Percentiles rank a stretch among this genome's conserved stretches.
phyloP scores from a whole-genome alignment of 2,888 invertebrate genomes.

The Drosophila multiciliata region DNA sequence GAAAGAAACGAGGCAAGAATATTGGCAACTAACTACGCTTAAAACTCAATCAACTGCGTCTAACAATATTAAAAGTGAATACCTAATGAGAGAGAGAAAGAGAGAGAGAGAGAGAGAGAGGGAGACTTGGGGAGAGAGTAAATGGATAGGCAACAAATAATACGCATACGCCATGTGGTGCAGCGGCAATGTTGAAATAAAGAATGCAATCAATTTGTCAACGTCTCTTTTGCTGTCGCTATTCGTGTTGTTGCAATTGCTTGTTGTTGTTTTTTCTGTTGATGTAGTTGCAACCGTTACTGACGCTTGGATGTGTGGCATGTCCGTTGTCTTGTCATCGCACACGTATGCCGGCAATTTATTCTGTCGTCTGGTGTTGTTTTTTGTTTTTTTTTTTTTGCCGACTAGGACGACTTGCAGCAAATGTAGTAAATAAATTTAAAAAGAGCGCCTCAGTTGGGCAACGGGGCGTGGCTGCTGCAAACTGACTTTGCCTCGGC shows the following conservation, averaged over 20 bases:
- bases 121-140: not conserved
- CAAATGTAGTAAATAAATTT: conserved; percentile 72
- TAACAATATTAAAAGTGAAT: conserved; percentile 70
- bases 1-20: conserved; percentile 34
- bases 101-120: not conserved
- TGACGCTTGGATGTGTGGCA: conserved; percentile 28
- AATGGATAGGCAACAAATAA: conserved; percentile 26
- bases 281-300: conserved; percentile 32
- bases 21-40: conserved; percentile 70
- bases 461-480: conserved; percentile 39
- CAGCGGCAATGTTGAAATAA: conserved; percentile 63
- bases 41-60: conserved; percentile 79
- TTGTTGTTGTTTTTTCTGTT: conserved; percentile 17
- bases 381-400: conserved; percentile 18
- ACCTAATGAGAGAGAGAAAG: not conserved
- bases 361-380: conserved; percentile 60
- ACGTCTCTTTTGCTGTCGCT: conserved; percentile 53
- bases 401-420: conserved; percentile 32
- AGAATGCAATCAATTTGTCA: conserved; percentile 81
- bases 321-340: conserved; percentile 65
- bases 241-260: conserved; percentile 17
- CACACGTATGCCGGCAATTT: conserved; percentile 76
- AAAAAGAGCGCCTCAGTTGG: conserved; percentile 57
- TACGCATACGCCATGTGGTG: conserved; percentile 72
- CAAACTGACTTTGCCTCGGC: conserved; percentile 12